These are phyloP conservation scores for Eupeodes luniger DNA, from an alignment of 2,888 invertebrate genomes.

Conservation along the genomic window DNA sequence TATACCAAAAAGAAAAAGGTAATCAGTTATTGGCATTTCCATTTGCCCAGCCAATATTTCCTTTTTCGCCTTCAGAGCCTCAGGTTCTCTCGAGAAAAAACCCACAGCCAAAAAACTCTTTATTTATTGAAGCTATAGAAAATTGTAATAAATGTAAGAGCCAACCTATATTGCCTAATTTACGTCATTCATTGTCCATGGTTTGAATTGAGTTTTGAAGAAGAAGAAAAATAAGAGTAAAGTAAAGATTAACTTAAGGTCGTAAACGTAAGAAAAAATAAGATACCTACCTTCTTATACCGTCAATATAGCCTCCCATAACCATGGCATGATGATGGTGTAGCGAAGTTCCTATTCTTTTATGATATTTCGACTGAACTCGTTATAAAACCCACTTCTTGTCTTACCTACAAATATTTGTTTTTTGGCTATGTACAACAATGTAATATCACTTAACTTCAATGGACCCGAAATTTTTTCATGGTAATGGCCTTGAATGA, in stretches of 20 bases:
- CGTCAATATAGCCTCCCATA: too few species aligned
- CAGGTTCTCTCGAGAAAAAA: too few species aligned
- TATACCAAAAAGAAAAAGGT: too few species aligned
- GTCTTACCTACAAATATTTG: constrained; percentile 5
- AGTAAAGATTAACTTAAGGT: background rate
- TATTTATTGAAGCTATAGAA: background rate
- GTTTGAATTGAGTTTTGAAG: constrained; percentile 3
- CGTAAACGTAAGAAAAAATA: background rate
- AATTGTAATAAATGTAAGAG: constrained; percentile 7
- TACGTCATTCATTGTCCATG: background rate
- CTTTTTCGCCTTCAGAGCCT: too few species aligned
- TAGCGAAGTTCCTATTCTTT: background rate
- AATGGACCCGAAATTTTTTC: constrained; percentile 15
- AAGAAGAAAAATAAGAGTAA: background rate
- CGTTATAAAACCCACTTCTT: background rate
- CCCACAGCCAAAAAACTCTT: background rate
- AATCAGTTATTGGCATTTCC: too few species aligned
- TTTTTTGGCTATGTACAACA: constrained; percentile 6
- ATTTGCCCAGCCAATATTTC: too few species aligned
- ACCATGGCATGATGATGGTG: background rate
- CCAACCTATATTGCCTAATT: constrained; percentile 5
- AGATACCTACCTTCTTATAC: background rate
- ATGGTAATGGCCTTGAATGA: background rate
- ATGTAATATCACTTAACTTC: constrained; percentile 19
- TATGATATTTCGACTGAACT: background rate